Evolutionary conservation across 2,113 vertebrate genomes (phyloP).

Genomic region (Laterallus jamaicensis): DNA sequence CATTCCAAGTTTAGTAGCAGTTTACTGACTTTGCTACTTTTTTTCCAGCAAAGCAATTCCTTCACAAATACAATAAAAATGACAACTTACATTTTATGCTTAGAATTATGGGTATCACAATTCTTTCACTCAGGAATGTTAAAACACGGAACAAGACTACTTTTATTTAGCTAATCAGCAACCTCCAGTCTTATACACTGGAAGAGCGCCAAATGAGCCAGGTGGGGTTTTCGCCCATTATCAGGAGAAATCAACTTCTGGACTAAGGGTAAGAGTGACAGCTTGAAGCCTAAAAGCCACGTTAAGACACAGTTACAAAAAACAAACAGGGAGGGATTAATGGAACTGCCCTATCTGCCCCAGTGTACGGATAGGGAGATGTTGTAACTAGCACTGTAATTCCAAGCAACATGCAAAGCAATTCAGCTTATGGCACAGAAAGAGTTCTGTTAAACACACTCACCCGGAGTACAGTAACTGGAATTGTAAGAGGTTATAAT

Average conservation of each 20-base stretch:
- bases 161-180: background rate
- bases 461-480: background rate
- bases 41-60: background rate
- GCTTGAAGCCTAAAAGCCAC: background rate
- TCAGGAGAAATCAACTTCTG: background rate
- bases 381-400: background rate
- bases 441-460: background rate
- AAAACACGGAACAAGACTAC: background rate
- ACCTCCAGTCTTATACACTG: background rate
- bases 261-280: background rate
- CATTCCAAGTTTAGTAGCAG: background rate
- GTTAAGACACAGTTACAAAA: background rate
- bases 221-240: background rate
- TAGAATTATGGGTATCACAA: background rate
- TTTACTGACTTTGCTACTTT: background rate
- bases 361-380: background rate
- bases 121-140: background rate
- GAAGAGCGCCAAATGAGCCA: background rate
- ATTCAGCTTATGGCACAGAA: background rate
- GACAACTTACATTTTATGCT: background rate
- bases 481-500: conserved; percentile 9
- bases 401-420: background rate
- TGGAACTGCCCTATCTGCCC: background rate
- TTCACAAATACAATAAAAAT: background rate
- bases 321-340: background rate